Conservation (phyloP, 2,113 vertebrate genomes). For the Procavia capensis region DNA sequence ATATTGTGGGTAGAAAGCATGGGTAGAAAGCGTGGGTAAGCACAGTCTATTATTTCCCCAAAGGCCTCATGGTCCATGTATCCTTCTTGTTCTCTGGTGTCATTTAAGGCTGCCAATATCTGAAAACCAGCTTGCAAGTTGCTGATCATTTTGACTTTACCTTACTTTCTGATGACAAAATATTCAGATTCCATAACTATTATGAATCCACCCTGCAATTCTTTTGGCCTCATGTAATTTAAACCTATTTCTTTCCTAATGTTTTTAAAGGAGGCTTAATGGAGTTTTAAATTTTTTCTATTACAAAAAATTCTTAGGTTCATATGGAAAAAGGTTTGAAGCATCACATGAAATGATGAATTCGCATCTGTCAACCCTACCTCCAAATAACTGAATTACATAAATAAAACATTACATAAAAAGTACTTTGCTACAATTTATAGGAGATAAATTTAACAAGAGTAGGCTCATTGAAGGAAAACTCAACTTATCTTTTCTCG, state of each 20-base stretch:
- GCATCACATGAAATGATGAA: conserved; percentile 79
- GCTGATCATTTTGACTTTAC: neutral
- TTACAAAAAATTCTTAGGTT: conserved; percentile 75
- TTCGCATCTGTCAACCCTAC: conserved; percentile 51
- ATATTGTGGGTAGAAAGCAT: neutral
- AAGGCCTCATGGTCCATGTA: neutral
- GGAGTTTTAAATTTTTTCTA: conserved; percentile 72
- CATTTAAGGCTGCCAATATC: neutral
- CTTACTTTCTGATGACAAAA: conserved; percentile 20
- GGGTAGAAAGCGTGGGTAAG: neutral
- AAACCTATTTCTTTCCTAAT: conserved; percentile 45
- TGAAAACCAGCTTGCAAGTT: neutral
- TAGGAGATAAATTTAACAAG: conserved; percentile 82
- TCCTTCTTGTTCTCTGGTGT: neutral
- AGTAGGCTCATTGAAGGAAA: conserved; percentile 80
- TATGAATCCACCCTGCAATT: neutral
- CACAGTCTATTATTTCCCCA: neutral
- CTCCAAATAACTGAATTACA: conserved; percentile 84
- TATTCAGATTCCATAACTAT: neutral
- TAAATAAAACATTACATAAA: conserved; percentile 87
- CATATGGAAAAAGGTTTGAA: conserved; percentile 79
- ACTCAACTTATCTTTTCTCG: conserved; percentile 84
- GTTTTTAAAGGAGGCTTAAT: conserved; percentile 56
- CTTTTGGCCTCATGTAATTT: conserved; percentile 33
- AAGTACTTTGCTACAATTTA: conserved; percentile 82